Base-by-base conservation (phyloP, 2,888 invertebrate species). In the Carabus problematicus region DNA sequence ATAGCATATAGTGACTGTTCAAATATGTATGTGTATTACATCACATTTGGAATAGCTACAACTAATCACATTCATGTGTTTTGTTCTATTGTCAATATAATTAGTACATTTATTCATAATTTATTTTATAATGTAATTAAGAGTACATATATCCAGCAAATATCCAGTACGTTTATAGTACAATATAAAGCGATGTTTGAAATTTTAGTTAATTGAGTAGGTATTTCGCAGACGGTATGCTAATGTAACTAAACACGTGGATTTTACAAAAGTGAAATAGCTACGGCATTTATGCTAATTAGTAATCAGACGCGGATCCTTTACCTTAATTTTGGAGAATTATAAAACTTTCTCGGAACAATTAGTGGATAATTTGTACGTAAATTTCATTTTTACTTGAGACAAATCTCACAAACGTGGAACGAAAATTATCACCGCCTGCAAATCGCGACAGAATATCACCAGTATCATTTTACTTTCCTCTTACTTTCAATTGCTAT, bases 241-340 rank as follows among this genome's bases (percentile, higher is more conserved):
- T 62, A 62, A 62, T 64, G 18, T 18, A 55, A 64, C 55, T 55
- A 64, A 64, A 64, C 64, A 64, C 64, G 64, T 64, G 64, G 43
- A 64, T 64, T 64, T 64, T 64, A 56, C 45, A 62, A 45, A 62
- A 62, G 29, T 62, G 18, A 19, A 52, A 12, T 52, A 52, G 18
- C 14, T 52, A 49, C 11, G 49, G 47, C 55, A 14, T 47, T 64
- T 56, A 64, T 64, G 64, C 64, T 64, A 64, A 64, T 56, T 56
- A 56, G 42, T 64, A 64, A 64, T 64, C 63, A 64, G 40, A 52
- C 43, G 18, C 18, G 54, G 54, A 64, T 40, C 14, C 54, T 42
- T 41, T 18, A 63, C 39, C 40, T 60, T 60, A 19, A 60, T 45
- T 60, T 60, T 11, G 43, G 52, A 43, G 29, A 45, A 60, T 60